Conservation (phyloP, 2,888 invertebrate species). For the Metalampra italica region DNA sequence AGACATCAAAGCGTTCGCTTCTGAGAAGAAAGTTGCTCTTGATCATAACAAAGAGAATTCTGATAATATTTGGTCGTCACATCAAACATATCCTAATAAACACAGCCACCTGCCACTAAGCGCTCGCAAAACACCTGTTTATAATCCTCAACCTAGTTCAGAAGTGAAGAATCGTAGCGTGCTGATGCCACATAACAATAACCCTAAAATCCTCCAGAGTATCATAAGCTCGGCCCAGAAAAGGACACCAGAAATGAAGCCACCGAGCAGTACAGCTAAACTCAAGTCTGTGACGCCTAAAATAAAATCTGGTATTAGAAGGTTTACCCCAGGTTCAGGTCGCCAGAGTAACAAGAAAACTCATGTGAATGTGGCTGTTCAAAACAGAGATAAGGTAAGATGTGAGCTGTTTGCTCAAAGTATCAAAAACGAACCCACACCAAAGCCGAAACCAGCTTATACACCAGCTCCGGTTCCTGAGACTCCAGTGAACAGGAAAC, state of each 20-base stretch:
- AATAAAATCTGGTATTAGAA: constrained; percentile 60
- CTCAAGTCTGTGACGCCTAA: constrained; percentile 53
- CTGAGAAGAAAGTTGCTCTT: constrained; percentile 42
- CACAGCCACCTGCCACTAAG: constrained; percentile 29
- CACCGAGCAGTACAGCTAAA: constrained; percentile 38
- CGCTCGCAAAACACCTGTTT: constrained; percentile 25
- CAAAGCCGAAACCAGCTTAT: constrained; percentile 13
- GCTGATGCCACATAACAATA: constrained; percentile 39
- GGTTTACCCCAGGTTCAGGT: constrained; percentile 55
- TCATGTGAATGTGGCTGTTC: constrained; percentile 34
- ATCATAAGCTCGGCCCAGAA: constrained; percentile 31
- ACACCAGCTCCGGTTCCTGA: constrained; percentile 38
- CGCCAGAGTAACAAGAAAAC: constrained; percentile 50
- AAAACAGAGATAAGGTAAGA: constrained; percentile 57
- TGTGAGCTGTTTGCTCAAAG: constrained; percentile 55
- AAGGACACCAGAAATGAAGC: constrained; percentile 50
- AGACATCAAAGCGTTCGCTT: constrained; percentile 40
- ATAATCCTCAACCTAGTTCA: constrained; percentile 23
- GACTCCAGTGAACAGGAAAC: constrained; percentile 50
- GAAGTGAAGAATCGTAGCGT: constrained; percentile 40
- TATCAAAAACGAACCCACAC: constrained; percentile 29
- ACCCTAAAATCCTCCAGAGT: constrained; percentile 21
- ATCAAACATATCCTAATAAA: constrained; percentile 42
- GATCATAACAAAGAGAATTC: constrained; percentile 54
- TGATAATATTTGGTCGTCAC: constrained; percentile 30